phyloP scores from a whole-genome alignment of 2,888 invertebrate species.

The Machimus rusticus region DNA sequence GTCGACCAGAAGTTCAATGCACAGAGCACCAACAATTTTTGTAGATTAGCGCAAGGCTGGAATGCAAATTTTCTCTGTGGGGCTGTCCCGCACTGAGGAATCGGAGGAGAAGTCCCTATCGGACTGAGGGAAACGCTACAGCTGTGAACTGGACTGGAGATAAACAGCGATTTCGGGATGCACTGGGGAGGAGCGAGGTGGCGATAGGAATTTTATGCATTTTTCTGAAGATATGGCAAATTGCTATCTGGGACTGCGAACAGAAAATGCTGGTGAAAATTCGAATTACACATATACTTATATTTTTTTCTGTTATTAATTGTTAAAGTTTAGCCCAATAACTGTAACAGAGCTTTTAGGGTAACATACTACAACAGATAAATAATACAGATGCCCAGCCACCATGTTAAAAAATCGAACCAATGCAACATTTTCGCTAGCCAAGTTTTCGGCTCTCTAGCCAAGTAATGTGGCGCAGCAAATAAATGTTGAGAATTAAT shows the following conservation, averaged over 20 bases:
- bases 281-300: background rate
- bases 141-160: background rate
- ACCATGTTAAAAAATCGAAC: too few relatives aligned
- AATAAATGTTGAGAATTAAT: too few relatives aligned
- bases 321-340: too few relatives aligned
- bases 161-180: background rate
- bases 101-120: background rate
- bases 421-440: too few relatives aligned
- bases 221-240: background rate
- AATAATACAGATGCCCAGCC: too few relatives aligned
- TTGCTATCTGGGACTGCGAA: background rate
- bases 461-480: too few relatives aligned
- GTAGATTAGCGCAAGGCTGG: conserved; percentile 22
- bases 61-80: conserved; percentile 23
- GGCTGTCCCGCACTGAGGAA: background rate
- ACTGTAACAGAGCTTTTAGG: too few relatives aligned
- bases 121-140: background rate
- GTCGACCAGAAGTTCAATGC: conserved; percentile 5
- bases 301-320: too few relatives aligned
- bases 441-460: too few relatives aligned
- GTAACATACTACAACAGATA: too few relatives aligned
- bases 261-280: background rate
- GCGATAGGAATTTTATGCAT: background rate
- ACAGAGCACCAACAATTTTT: conserved; percentile 18
- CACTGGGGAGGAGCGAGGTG: background rate